Percentiles rank a stretch among this genome's conserved stretches.
phyloP scores from a whole-genome alignment of 2,113 vertebrate genomes.

The Cephalopterus ornatus region DNA sequence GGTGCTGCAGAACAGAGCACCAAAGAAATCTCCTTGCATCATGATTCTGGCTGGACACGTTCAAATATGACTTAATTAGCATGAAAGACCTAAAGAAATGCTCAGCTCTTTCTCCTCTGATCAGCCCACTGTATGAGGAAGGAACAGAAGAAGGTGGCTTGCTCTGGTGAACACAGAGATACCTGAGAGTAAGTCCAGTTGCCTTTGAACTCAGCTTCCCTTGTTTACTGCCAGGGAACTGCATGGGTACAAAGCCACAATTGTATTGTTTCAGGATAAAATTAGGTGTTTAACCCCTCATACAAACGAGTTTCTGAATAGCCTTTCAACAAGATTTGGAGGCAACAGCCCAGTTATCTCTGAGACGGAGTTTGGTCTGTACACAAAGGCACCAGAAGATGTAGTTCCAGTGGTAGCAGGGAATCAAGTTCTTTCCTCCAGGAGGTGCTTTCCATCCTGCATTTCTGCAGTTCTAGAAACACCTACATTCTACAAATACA shows the following conservation, averaged over 20 bases:
- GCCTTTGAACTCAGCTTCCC: neutral
- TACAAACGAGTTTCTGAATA: neutral
- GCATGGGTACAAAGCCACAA: neutral
- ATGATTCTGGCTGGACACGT: accelerated
- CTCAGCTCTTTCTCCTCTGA: neutral
- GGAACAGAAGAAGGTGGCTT: neutral
- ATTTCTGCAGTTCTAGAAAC: neutral
- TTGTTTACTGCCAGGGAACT: neutral
- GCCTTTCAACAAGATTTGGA: neutral
- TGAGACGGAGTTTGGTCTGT: neutral
- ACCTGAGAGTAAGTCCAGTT: neutral
- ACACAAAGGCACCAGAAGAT: accelerated
- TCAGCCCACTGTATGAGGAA: neutral
- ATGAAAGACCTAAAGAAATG: neutral
- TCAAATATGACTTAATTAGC: neutral
- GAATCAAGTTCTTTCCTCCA: neutral
- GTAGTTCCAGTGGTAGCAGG: neutral
- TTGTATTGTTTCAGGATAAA: neutral
- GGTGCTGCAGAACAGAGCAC: neutral
- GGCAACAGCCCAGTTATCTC: neutral
- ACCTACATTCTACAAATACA: neutral
- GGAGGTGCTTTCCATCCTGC: neutral
- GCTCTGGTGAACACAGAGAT: neutral
- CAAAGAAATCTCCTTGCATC: neutral
- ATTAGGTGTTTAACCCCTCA: neutral